These are phyloP conservation scores for Drosophila recens DNA, from an alignment of 2,888 invertebrate species.

Conservation along the genomic window DNA sequence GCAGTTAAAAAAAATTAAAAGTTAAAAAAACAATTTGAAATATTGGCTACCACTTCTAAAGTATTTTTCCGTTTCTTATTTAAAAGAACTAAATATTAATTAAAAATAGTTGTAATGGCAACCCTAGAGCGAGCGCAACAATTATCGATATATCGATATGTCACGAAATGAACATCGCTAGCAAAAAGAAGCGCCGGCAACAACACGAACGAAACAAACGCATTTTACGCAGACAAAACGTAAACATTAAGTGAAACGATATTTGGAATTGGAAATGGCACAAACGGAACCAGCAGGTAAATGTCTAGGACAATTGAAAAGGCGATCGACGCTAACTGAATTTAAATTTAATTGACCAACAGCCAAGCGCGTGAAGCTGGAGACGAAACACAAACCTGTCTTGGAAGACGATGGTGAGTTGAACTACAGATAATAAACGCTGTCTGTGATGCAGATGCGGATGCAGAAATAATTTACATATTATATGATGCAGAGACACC, in stretches of 20 bases:
- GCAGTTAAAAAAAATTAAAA: too few species aligned
- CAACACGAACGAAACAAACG: slow-evolving; percentile 20
- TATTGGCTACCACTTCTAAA: too few species aligned
- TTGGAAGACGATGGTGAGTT: slow-evolving; percentile 66
- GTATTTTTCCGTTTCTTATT: too few species aligned
- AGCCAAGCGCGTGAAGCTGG: slow-evolving; percentile 66
- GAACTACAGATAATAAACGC: not conserved
- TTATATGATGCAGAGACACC: slow-evolving; percentile 81
- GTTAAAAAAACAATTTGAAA: too few species aligned
- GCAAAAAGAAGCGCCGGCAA: slow-evolving; percentile 42
- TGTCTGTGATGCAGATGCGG: not conserved
- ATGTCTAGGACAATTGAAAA: not conserved
- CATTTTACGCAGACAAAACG: slow-evolving; percentile 33
- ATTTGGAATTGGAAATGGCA: slow-evolving; percentile 33
- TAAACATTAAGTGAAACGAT: slow-evolving; percentile 28
- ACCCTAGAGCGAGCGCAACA: too few species aligned
- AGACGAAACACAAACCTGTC: slow-evolving; percentile 48
- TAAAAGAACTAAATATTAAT: too few species aligned
- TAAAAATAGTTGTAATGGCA: too few species aligned
- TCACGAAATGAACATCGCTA: slow-evolving; percentile 3
- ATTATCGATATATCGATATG: too few species aligned
- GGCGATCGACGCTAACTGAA: not conserved
- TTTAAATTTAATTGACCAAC: not conserved
- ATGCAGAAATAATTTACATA: not conserved
- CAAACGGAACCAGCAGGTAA: slow-evolving; percentile 41